Conservation (phyloP, 2,113 vertebrate genomes). For the Malurus cyaneus region DNA sequence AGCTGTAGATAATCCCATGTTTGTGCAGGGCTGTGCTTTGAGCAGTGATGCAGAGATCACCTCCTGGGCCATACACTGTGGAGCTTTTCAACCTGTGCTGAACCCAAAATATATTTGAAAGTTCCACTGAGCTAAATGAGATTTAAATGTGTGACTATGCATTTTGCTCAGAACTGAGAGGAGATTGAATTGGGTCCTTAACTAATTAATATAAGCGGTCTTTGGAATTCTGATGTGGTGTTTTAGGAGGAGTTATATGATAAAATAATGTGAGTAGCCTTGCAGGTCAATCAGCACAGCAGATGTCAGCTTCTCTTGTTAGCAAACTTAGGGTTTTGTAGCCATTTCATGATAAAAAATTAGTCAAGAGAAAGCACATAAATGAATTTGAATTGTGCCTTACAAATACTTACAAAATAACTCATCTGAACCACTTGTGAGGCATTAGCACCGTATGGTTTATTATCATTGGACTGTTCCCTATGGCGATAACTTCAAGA, state of each 20-base stretch:
- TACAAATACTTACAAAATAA: not conserved
- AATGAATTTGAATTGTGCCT: not conserved
- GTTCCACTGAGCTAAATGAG: not conserved
- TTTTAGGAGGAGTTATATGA: not conserved
- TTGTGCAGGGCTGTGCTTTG: not conserved
- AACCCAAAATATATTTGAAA: not conserved
- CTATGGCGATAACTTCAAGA: not conserved
- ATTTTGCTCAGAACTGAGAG: not conserved
- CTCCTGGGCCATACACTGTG: not conserved
- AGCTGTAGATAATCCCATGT: not conserved
- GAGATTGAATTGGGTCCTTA: not conserved
- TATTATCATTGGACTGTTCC: constrained; percentile 12
- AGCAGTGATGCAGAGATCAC: not conserved
- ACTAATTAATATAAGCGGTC: not conserved
- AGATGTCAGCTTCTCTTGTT: not conserved
- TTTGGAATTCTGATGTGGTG: not conserved
- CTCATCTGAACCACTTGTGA: not conserved
- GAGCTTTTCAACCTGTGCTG: not conserved
- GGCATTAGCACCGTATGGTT: not conserved
- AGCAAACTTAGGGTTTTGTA: not conserved
- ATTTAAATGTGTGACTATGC: not conserved
- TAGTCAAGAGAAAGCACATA: not conserved
- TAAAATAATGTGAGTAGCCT: not conserved
- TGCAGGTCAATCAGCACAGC: not conserved
- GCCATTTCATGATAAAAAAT: not conserved